These are phyloP conservation scores for Panthera tigris DNA, from an alignment of 2,113 vertebrate species.

Conservation along the genomic window DNA sequence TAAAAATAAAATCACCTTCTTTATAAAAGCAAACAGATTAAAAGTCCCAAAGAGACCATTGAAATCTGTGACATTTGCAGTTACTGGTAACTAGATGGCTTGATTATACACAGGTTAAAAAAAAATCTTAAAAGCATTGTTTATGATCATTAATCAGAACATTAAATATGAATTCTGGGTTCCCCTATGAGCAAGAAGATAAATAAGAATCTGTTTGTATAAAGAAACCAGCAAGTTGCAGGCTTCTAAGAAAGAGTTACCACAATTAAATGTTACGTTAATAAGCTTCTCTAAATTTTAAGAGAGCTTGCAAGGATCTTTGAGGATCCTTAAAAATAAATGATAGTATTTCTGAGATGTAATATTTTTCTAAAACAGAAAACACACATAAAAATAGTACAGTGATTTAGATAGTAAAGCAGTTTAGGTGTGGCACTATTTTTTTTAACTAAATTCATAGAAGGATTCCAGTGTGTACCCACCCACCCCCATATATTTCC, in stretches of 20 bases:
- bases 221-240: constrained; percentile 67
- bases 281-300: constrained; percentile 80
- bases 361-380: constrained; percentile 39
- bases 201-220: constrained; percentile 76
- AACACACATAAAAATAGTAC: background rate
- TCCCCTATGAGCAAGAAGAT: constrained; percentile 55
- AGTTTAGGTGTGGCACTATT: background rate
- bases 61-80: constrained; percentile 88
- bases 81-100: constrained; percentile 84
- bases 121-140: constrained; percentile 83
- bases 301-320: constrained; percentile 50
- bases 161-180: constrained; percentile 78
- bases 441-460: background rate
- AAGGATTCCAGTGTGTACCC: background rate
- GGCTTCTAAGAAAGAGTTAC: constrained; percentile 52
- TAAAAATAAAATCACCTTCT: constrained; percentile 91
- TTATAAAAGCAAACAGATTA: constrained; percentile 91
- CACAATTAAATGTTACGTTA: constrained; percentile 76
- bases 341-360: constrained; percentile 7
- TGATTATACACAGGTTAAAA: constrained; percentile 83
- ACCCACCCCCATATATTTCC: background rate
- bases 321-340: constrained; percentile 45
- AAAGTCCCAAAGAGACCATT: constrained; percentile 88
- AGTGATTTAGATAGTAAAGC: background rate
- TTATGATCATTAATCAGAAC: constrained; percentile 84